Evolutionary conservation across 2,113 vertebrate genomes (phyloP), one percentile per base, ranked within the genome.

Genomic region (Zapus hudsonius): DNA sequence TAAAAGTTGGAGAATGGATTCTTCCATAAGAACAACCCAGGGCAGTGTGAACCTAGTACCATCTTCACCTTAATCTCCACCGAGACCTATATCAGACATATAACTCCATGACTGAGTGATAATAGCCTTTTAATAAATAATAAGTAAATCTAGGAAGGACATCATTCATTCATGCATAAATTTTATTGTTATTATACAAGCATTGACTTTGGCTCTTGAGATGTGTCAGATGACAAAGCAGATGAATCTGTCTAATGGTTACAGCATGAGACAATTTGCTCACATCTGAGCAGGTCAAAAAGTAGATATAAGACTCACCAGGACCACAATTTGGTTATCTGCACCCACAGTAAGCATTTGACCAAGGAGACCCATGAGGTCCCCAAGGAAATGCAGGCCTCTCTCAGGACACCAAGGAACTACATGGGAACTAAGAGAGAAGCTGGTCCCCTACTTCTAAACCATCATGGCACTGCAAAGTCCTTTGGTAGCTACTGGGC

Each of bases 21-120:
- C 12, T 73, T 3, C 5, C 27, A 11, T 38, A 13, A 0, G 44
- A 7, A 2, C 0, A 44, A 31, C 29, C n/a, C 44, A 29, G 6
- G 75, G 5, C 4, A 88, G 31, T 7, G 3, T 17, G 72, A 31
- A 2, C 22, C 22, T 78, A 11, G 2, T 72, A 29, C 9, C 1
- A 87, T 9, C 3, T 44, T 69, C 7, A 69, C 59, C 79, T 87
- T 63, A 73, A 67, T 31, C 66, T 74, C 40, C 12, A 38, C 0
- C 9, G 29, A 86, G n/a, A 78, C 2, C 1, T 13, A 17, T 33
- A 22, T 38, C 63, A 81, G 2, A 74, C 9, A 44, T 61, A 20
- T 73, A 47, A 88, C 22, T 44, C 19, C 12, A 86, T 36, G 63
- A 67, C 15, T 15, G 7, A 72, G 6, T 16, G 55, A 57, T 23